phyloP scores from a whole-genome alignment of 2,797 vertebrate species.

The Anas flavirostris region DNA sequence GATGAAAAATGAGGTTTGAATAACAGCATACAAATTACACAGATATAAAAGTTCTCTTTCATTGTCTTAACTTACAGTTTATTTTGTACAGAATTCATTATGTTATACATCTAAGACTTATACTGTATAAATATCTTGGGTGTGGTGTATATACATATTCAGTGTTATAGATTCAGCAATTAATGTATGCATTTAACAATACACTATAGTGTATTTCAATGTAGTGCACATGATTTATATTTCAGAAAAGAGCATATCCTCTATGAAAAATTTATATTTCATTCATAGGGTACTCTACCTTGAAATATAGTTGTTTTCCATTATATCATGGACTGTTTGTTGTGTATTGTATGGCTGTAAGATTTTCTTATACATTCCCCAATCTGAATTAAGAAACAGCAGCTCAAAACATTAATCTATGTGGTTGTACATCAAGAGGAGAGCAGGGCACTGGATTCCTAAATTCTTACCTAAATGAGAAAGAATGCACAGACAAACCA shows the following conservation, averaged over 20 bases:
- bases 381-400: conserved; percentile 18
- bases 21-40: conserved; percentile 69
- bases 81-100: conserved; percentile 54
- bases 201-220: conserved; percentile 50
- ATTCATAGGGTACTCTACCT: neutral
- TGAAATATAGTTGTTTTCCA: neutral
- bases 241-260: conserved; percentile 40
- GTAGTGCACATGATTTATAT: conserved; percentile 57
- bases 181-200: conserved; percentile 69
- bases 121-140: conserved; percentile 54
- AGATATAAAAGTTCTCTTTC: conserved; percentile 50
- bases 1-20: conserved; percentile 57
- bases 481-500: neutral
- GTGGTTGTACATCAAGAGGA: neutral
- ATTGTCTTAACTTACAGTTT: conserved; percentile 61
- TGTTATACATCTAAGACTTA: conserved; percentile 43
- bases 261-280: conserved; percentile 25
- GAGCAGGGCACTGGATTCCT: neutral
- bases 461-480: neutral
- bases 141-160: conserved; percentile 69
- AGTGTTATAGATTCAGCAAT: conserved; percentile 59
- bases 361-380: conserved; percentile 32
- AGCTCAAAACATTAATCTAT: neutral
- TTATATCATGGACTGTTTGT: neutral
- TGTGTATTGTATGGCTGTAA: conserved; percentile 40